A percentile compares a stretch with the other conserved stretches of the same genome.
Conservation (phyloP, 2,113 vertebrate species). For the Madoqua kirkii region DNA sequence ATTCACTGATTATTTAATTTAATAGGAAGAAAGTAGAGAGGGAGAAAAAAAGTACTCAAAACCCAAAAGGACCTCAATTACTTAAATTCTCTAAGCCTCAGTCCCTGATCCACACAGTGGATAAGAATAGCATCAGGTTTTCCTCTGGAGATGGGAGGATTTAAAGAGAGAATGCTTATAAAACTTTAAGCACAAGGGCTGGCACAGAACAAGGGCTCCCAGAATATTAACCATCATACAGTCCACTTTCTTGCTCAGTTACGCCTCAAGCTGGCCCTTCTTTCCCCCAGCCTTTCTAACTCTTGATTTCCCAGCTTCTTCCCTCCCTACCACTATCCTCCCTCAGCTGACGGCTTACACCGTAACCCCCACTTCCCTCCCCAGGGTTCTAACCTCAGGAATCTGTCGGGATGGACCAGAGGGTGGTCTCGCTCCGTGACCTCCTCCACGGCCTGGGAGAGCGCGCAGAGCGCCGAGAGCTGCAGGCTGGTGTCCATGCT, state of each 20-base stretch:
- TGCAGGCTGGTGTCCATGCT: conserved; percentile 79
- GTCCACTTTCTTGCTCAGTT: background rate
- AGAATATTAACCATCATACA: background rate
- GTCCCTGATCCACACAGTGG: background rate
- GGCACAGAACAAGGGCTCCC: background rate
- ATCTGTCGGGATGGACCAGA: conserved; percentile 53
- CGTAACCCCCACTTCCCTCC: background rate
- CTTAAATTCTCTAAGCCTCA: background rate
- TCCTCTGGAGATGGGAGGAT: background rate
- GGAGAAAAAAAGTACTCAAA: background rate
- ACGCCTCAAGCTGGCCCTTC: background rate
- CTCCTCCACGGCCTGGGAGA: conserved; percentile 85
- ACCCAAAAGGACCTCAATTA: background rate
- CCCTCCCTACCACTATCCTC: accelerated
- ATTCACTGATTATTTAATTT: background rate
- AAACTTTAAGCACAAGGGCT: background rate
- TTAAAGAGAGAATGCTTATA: background rate
- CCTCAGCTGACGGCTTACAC: background rate
- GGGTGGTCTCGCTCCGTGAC: conserved; percentile 69
- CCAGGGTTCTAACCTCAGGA: conserved; percentile 56
- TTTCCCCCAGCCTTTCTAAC: background rate
- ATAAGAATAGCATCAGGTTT: background rate
- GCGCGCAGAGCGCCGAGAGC: conserved; percentile 82
- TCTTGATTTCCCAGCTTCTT: background rate
- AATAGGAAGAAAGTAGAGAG: background rate